Evolutionary conservation across 2,113 vertebrate species (phyloP).

Genomic region (Sciurus niger): DNA sequence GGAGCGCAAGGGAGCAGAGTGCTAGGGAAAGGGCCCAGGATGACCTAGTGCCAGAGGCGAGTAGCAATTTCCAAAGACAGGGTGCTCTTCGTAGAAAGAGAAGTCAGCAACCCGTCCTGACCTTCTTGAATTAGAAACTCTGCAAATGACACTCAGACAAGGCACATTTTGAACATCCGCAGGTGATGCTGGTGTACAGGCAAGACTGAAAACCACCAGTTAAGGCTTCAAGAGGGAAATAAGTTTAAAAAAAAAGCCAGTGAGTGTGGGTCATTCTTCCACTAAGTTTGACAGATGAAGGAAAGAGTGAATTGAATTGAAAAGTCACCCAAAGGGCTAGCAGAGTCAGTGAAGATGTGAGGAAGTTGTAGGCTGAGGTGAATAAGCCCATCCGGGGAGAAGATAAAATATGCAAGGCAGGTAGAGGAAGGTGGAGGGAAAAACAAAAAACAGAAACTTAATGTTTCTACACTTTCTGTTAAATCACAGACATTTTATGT

Average conservation of each 20-base stretch:
- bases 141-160: neutral
- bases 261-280: neutral
- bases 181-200: too few relatives aligned
- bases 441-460: neutral
- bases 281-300: neutral
- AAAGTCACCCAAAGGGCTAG: neutral
- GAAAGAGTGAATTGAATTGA: neutral
- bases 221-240: neutral
- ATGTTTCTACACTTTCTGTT: neutral
- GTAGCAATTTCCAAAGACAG: neutral
- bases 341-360: neutral
- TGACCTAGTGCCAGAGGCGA: rapidly evolving
- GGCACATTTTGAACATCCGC: neutral
- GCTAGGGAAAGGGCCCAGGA: too few relatives aligned
- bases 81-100: neutral
- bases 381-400: neutral
- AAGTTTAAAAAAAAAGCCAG: neutral
- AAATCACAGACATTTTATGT: neutral
- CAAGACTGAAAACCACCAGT: neutral
- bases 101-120: neutral
- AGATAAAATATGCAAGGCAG: neutral
- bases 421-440: neutral
- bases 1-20: neutral
- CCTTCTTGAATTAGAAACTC: neutral
- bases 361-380: neutral